These are phyloP conservation scores for Podocnemis expansa DNA, from an alignment of 2,113 vertebrate species.

Conservation along the genomic window DNA sequence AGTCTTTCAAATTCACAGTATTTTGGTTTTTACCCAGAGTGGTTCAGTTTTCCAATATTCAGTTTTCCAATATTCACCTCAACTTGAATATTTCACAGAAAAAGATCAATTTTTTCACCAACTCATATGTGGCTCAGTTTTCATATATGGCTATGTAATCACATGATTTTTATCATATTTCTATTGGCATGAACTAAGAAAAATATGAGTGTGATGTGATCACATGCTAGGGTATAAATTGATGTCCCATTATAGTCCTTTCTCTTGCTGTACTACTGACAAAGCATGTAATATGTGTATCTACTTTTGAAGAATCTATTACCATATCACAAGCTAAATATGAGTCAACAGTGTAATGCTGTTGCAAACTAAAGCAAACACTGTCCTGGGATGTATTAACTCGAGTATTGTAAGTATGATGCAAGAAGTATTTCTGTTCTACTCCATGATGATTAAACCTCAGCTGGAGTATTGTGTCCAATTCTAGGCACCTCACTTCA, in stretches of 20 bases:
- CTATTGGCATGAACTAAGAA: background rate
- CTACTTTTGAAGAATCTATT: background rate
- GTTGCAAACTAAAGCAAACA: too few species aligned
- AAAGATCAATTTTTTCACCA: background rate
- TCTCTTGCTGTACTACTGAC: background rate
- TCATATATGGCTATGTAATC: background rate
- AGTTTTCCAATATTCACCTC: background rate
- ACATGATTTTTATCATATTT: background rate
- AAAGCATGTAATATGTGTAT: rapidly evolving
- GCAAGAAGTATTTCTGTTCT: too few species aligned
- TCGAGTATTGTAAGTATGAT: too few species aligned
- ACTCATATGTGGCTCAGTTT: background rate
- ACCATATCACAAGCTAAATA: background rate
- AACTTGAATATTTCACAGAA: background rate
- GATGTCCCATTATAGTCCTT: background rate
- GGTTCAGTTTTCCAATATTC: background rate
- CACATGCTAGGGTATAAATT: background rate
- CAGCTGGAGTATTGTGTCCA: too few species aligned
- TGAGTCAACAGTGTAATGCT: too few species aligned
- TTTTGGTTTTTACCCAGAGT: background rate
- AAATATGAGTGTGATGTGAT: background rate
- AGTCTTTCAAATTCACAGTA: too few species aligned
- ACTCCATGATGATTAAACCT: too few species aligned
- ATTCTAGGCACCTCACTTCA: too few species aligned
- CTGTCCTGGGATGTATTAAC: too few species aligned